Percentiles rank a stretch among this genome's conserved stretches.
These are phyloP conservation scores for Junonia oenone DNA, from an alignment of 2,888 invertebrate genomes.

Conservation along the genomic window DNA sequence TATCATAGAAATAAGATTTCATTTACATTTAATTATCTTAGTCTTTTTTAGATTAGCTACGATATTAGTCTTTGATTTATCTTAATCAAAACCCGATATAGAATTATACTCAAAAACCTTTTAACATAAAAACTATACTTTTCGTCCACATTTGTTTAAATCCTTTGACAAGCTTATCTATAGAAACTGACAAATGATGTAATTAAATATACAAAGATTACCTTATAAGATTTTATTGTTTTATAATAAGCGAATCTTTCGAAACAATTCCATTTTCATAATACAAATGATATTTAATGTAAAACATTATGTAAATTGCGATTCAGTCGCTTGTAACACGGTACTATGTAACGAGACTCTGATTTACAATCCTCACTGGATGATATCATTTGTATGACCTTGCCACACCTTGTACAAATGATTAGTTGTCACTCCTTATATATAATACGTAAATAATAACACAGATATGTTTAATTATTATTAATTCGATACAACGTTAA, in stretches of 20 bases:
- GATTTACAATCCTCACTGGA: constrained; percentile 16
- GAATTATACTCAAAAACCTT: too few species aligned
- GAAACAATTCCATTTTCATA: neutral
- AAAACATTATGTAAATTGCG: neutral
- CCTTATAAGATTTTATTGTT: neutral
- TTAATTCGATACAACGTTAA: neutral
- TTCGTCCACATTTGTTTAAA: too few species aligned
- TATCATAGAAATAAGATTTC: too few species aligned
- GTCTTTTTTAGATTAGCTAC: too few species aligned
- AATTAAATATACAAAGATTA: too few species aligned
- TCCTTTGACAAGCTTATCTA: too few species aligned
- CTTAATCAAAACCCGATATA: too few species aligned
- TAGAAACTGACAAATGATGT: too few species aligned
- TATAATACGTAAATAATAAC: neutral
- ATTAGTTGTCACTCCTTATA: constrained; percentile 4
- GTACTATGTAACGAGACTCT: constrained; percentile 9
- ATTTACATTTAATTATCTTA: too few species aligned
- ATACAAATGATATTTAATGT: neutral
- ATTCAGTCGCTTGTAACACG: constrained; percentile 3
- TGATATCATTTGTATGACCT: constrained; percentile 43
- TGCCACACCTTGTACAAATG: constrained; percentile 44
- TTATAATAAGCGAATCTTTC: neutral
- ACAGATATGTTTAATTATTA: neutral
- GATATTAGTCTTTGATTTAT: too few species aligned
- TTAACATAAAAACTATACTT: too few species aligned